Evolutionary conservation across 2,113 vertebrate species (phyloP), one percentile per base, ranked within the genome.

Genomic region (Centropus unirufus): DNA sequence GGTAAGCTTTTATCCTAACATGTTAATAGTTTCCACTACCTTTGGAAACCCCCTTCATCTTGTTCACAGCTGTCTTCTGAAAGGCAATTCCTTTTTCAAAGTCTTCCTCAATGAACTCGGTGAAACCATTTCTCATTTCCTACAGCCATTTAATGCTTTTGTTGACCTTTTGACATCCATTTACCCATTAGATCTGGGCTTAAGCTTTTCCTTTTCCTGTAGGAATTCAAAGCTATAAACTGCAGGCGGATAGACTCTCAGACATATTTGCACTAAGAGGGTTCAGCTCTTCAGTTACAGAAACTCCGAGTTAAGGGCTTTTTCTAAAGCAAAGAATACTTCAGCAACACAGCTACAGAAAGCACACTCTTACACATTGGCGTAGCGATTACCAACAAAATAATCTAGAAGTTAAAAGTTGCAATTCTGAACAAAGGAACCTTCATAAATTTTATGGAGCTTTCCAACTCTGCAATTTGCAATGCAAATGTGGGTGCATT

Each of bases 311-410:
- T 21, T 13, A 93, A 84, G 2, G 3, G 22, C 4, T 55, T 90
- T 88, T 75, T 81, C 73, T 87, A 80, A 78, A 86, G 63, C 80
- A 80, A 58, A 77, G 40, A 77, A 52, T n/a, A 94, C 47, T 70
- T 83, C 42, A 83, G 55, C 22, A 66, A 27, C 36, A 66, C 12
- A 68, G 13, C 47, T 81, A 92, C 17, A 55, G 44, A 72, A 91
- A 64, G 14, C 32, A 76, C 19, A 21, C 68, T 79, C n/a, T 58
- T 72, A 79, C 17, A 76, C 40, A 62, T 11, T 64, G 36, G 27
- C 63, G 88, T 10, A 69, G 29, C 14, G 52, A 30, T 32, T 63
- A 36, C 54, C 87, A 78, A 51, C 29, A 91, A 74, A 75, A 42
- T 32, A 27, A 79, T 47, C 42, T 22, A 58, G 10, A 79, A 1